These are phyloP conservation scores for Drosophila atripex DNA, from an alignment of 2,888 invertebrate genomes.

Conservation along the genomic window DNA sequence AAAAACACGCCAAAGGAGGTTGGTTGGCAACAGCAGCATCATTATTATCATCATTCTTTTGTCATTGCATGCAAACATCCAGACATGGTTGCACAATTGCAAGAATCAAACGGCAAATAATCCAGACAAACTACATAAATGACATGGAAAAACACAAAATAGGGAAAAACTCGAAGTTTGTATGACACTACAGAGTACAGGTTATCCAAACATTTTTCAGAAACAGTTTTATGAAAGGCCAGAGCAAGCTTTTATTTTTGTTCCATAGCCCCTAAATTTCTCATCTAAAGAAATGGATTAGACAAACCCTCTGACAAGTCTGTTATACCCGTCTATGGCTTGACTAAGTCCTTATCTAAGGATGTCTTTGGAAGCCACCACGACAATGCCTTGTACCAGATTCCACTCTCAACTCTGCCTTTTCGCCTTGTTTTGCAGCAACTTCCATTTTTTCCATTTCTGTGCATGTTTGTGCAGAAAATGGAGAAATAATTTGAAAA, in stretches of 20 bases:
- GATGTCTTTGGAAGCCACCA: slow-evolving; percentile 46
- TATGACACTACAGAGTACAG: slow-evolving; percentile 25
- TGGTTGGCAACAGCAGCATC: slow-evolving; percentile 16
- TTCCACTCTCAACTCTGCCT: slow-evolving; percentile 44
- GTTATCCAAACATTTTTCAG: background rate
- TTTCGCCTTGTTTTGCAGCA: slow-evolving; percentile 15
- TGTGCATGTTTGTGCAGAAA: slow-evolving; percentile 65
- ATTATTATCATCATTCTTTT: slow-evolving; percentile 65
- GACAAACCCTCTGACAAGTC: background rate
- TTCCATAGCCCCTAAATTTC: background rate
- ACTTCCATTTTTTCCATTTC: slow-evolving; percentile 36
- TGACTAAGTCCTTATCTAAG: slow-evolving; percentile 4
- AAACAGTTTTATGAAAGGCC: background rate
- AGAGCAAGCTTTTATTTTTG: background rate
- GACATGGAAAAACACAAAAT: slow-evolving; percentile 57
- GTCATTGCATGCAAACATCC: slow-evolving; percentile 75
- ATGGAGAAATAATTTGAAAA: slow-evolving; percentile 78
- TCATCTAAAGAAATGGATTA: background rate
- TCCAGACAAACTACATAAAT: slow-evolving; percentile 64
- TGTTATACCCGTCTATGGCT: slow-evolving; percentile 30
- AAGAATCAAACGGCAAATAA: slow-evolving; percentile 74
- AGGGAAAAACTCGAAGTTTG: slow-evolving; percentile 40
- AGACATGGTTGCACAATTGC: slow-evolving; percentile 68
- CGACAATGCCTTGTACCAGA: slow-evolving; percentile 65
- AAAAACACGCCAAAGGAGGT: slow-evolving; percentile 43